A percentile compares a stretch with the other conserved stretches of the same genome.
Evolutionary conservation across 2,888 invertebrate species (phyloP).

Genomic region (Lithophane semibrunnea): DNA sequence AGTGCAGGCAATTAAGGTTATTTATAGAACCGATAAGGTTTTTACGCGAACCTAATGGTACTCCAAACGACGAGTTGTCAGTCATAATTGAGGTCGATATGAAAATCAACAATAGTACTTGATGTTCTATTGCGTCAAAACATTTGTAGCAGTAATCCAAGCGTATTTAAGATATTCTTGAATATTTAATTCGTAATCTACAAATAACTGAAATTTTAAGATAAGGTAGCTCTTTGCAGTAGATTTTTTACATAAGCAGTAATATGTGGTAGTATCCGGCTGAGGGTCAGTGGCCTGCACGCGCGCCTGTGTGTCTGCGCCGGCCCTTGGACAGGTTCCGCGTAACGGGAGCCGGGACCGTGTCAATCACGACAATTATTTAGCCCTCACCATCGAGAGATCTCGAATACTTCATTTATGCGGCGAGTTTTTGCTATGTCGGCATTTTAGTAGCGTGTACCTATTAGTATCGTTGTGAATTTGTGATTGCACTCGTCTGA

Average conservation of each 20-base stretch:
- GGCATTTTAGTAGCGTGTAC: neutral
- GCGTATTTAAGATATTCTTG: conserved; percentile 10
- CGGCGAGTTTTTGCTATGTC: conserved; percentile 34
- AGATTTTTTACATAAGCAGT: conserved; percentile 34
- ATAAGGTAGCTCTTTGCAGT: neutral
- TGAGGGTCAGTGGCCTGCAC: conserved; percentile 75
- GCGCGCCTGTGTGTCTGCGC: conserved; percentile 74
- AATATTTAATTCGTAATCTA: conserved; percentile 9
- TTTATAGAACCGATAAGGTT: conserved; percentile 67
- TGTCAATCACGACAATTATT: conserved; percentile 72
- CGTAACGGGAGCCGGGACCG: conserved; percentile 74
- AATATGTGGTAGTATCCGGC: conserved; percentile 66
- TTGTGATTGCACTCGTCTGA: no score
- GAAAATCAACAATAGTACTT: conserved; percentile 36
- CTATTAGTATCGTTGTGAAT: neutral
- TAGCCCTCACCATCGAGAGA: conserved; percentile 57
- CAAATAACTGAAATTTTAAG: conserved; percentile 5
- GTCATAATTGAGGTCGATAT: conserved; percentile 53
- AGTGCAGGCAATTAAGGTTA: conserved; percentile 64
- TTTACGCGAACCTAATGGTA: conserved; percentile 53
- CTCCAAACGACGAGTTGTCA: conserved; percentile 49
- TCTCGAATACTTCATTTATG: conserved; percentile 24
- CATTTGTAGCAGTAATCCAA: conserved; percentile 6
- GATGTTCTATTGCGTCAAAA: conserved; percentile 11
- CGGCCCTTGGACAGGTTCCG: conserved; percentile 75